Base-by-base conservation (phyloP, 2,113 vertebrate species). In the Trochalopteron elliotii region DNA sequence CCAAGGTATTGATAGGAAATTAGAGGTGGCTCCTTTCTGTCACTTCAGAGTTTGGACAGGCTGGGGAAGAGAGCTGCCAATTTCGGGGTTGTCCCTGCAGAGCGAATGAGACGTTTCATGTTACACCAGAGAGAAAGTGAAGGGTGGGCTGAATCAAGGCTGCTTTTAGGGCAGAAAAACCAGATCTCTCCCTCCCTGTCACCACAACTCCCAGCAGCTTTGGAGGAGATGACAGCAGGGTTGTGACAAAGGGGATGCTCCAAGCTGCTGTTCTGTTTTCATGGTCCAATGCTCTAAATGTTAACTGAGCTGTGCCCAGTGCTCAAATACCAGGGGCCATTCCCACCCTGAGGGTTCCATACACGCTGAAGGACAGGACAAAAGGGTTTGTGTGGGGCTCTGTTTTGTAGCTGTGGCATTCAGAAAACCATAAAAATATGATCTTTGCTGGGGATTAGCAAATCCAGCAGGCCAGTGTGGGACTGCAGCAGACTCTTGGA, bases 101-200 rank as follows among this genome's bases (percentile, higher is more conserved):
- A 22, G 57, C 2, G 17, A 76, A 33, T 0, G 37, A 79, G 31
- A 24, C 0, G 1, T 37, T 92, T 55, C 1, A 0, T 5, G 16
- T 81, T 64, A 10, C 55, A 57, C 3, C 4, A 6, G 19, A 53
- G 56, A 30, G 30, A 55, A 57, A 24, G 30, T 14, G 55, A 85
- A n/a, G 63, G 56, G 13, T 52, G 61, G 42, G 33, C 35, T 61
- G 67, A 35, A 77, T 11, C 5, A 0, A 5, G 31, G 56, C 25
- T 7, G 8, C 14, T 91, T 91, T 37, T 28, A 61, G 31, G 30
- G 45, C 0, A 52, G 39, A 6, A 92, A 74, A 52, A 8, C 27
- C 28, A 45, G 63, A 91, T 44, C 60, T 47, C n/a, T n/a, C n/a
- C n/a, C n/a, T n/a, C n/a, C n/a, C n/a, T n/a, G n/a, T n/a, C n/a